Base-by-base conservation (phyloP, 1,140 invertebrate genomes). In the Planococcus citri region DNA sequence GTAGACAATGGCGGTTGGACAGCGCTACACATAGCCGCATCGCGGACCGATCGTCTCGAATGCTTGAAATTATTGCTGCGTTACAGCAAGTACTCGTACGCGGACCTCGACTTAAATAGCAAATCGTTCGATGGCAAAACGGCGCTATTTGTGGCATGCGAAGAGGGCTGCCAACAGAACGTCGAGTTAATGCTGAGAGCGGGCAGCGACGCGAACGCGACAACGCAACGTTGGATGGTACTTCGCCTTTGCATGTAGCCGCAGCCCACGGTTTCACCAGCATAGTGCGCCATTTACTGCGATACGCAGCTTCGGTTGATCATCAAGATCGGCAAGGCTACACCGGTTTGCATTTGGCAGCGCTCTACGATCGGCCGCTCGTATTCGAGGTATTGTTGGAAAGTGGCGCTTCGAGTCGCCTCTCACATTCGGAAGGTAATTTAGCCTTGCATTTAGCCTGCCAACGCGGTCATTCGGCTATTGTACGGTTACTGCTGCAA, bases 361-460 rank as follows among this genome's bases (percentile, higher is more conserved):
- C 92, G 67, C 97, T 94, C 94, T 91, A 95, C 77, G 94, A 94
- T 10, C 91, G 95, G 74, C 85, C 87, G 24, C 84, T 87, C 68
- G 90, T 94, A 38, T 92, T 96, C 57, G 83, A 87, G 67, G 80
- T 94, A 37, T 79, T 97, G 12, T 79, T 95, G 17, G 86, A 88
- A 75, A 84, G 86, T 73, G 87, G 88, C 4, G 89, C 60, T 3
- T 2, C 4, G 2, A 27, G 10, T 24, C 20, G 17, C 9, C 6
- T 25, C 8, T 17, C 24, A 12, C 10, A 64, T 25, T 64, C 60
- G 20, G 1, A 64, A 9, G 60, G 60, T 64, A 64, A 64, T 25
- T 22, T 64, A 6, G 89, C 94, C 4, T 78, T 97, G 70, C 94
- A 96, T 80, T 94, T 91, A 20, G 94, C 94, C n/a, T 90, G 92